Evolutionary conservation across 2,113 vertebrate genomes (phyloP), one percentile per base, ranked within the genome.

Genomic region (Spea bombifrons): DNA sequence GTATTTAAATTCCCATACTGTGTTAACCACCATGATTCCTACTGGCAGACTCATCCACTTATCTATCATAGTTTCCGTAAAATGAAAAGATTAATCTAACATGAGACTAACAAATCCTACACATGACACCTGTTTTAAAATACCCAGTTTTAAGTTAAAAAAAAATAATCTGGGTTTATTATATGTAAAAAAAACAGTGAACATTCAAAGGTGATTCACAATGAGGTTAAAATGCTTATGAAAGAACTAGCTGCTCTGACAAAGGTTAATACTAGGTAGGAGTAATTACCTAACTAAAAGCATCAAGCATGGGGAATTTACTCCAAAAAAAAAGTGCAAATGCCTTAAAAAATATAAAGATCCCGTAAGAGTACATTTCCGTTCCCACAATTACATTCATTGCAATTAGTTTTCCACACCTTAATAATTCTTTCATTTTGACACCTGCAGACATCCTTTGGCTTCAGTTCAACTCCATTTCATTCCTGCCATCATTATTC

Each of bases 351-450:
- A 84, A 83, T 59, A 69, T 9, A 64, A 68, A 16, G 80, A 75
- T 85, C 81, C 82, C 82, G 66, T 50, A 43, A 3, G 80, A 88
- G 82, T 61, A 79, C 70, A 12, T 30, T 15, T 67, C 81, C 82
- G 75, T 82, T 84, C 72, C 82, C 76, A 50, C 30, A 86, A 85
- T 84, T 76, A 75, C 45, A 81, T 84, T 85, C 87, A 87, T 76
- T 82, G 83, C 84, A 83, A 86, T 88, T 87, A 88, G 84, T 72
- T 83, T 83, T 82, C 82, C 81, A 81, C 68, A 82, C 61, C 73
- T 81, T 77, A 82, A 81, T 8, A 78, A 82, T 82, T 82, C 76
- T 82, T 81, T 63, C 8, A 66, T 73, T 84, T 85, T 83, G 84
- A 84, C 75, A 87, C 76, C 81, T 85, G 67, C 52, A 66, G 66